Conservation (phyloP, 2,888 invertebrate genomes). For the Orthonychiurus folsomi region DNA sequence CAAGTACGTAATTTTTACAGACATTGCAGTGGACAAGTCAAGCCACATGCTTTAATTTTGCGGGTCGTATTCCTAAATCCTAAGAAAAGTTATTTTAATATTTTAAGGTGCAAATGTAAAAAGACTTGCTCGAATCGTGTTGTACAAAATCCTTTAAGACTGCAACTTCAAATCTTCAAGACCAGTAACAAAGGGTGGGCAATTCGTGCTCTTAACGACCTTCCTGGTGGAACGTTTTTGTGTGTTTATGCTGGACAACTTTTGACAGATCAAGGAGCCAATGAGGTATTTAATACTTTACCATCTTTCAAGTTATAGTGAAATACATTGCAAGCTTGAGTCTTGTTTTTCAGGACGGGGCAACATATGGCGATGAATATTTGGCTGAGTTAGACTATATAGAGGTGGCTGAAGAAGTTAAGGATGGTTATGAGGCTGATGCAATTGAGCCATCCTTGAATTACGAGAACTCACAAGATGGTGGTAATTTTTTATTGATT, state of each 20-base stretch:
- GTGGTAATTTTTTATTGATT: too few relatives aligned
- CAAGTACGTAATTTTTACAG: slow-evolving; percentile 45
- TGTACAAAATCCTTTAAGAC: slow-evolving; percentile 79
- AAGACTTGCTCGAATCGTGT: slow-evolving; percentile 83
- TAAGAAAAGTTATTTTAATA: slow-evolving; percentile 4
- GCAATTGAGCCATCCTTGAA: slow-evolving; percentile 16
- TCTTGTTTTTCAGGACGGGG: slow-evolving; percentile 50
- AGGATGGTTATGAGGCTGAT: slow-evolving; percentile 58
- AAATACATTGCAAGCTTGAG: too few relatives aligned
- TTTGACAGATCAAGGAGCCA: slow-evolving; percentile 78
- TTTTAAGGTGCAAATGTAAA: slow-evolving; percentile 69
- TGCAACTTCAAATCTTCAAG: slow-evolving; percentile 87
- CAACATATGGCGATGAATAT: slow-evolving; percentile 88
- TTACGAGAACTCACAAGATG: too few relatives aligned
- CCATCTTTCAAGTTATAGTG: not conserved
- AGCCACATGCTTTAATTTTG: too few relatives aligned
- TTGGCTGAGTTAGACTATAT: slow-evolving; percentile 94
- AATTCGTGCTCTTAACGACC: slow-evolving; percentile 81
- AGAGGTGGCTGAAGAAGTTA: slow-evolving; percentile 75
- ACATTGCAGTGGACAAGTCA: too few relatives aligned
- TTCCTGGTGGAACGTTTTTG: slow-evolving; percentile 87
- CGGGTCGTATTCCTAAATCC: too few relatives aligned
- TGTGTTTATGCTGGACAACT: slow-evolving; percentile 91
- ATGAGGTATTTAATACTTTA: slow-evolving; percentile 51
- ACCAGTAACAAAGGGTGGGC: slow-evolving; percentile 86